Evolutionary conservation across 2,113 vertebrate species (phyloP).

Genomic region (Coregonus clupeaformis): DNA sequence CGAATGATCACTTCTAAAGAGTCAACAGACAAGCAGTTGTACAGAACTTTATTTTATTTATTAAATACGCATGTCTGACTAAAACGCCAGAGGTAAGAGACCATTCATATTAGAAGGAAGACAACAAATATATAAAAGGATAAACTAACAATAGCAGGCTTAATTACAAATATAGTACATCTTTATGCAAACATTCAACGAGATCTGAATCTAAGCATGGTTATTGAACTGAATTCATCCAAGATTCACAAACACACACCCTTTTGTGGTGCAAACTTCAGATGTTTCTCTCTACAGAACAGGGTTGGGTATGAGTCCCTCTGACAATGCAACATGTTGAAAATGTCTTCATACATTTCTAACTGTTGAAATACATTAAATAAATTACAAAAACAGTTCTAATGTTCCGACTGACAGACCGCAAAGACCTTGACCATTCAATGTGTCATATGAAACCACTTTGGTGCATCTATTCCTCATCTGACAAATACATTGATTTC

Average conservation of each 20-base stretch:
- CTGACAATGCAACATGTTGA: no score
- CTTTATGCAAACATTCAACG: constrained; percentile 53
- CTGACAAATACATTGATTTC: no score
- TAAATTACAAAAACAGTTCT: constrained; percentile 52
- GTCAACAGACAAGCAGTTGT: constrained; percentile 16
- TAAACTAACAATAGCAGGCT: constrained; percentile 44
- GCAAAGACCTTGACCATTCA: not conserved
- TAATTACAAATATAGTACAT: constrained; percentile 50
- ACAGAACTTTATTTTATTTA: constrained; percentile 64
- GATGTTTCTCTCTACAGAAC: no score
- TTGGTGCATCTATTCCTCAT: not conserved
- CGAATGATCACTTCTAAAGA: not conserved
- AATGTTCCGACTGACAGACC: not conserved
- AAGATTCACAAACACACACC: constrained; percentile 17
- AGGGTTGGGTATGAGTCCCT: no score
- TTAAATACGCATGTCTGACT: constrained; percentile 72
- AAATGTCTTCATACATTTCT: constrained; percentile 19
- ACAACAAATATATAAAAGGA: constrained; percentile 49
- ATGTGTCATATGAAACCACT: not conserved
- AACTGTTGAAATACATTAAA: constrained; percentile 50
- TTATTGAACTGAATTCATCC: constrained; percentile 1
- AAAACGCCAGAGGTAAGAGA: constrained; percentile 74
- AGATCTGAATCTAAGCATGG: constrained; percentile 30
- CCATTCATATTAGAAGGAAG: constrained; percentile 48
- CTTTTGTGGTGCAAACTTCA: not conserved